Base-by-base conservation (phyloP, 2,888 invertebrate species). In the Scotopteryx bipunctaria region DNA sequence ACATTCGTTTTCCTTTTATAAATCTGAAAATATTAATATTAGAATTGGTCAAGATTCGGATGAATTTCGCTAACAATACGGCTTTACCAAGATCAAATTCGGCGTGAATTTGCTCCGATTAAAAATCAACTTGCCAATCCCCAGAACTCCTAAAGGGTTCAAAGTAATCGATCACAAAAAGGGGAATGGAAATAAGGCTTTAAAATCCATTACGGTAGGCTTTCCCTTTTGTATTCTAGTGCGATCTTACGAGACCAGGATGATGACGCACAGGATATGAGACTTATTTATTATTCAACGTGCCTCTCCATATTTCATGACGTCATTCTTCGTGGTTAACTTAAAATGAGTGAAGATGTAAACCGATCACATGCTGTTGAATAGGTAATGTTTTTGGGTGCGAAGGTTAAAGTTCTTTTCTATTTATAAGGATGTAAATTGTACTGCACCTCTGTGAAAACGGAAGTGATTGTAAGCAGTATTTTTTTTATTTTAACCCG, bases 281-380 rank as follows among this genome's bases (percentile, higher is more conserved):
- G 65, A 61, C 66, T 69, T 76, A 76, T 80, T 80, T 80, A 80
- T 80, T 81, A 81, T 83, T 81, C 81, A 78, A 66, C 66, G 66
- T 64, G 71, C 68, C 59, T 67, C 65, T 77, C 69, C 76, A 77
- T 77, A 75, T 73, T 76, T 75, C 72, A 75, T 72, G 75, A 71
- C 61, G 69, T 63, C 67, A 69, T 69, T 73, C 68, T 70, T 68
- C 66, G 64, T 64, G 61, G 70, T 69, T 73, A 72, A 69, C 69
- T 71, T 72, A 68, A 71, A 75, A 74, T 66, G 67, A 72, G 68
- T 67, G 69, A 75, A 72, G 53, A 50, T 69, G 68, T 70, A 65
- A 62, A 59, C 53, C 48, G 42, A 50, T 49, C 43, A 49, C 23
- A 49, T 35, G 42, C 29, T 43, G 31, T 19, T 42, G 54, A 53